These are phyloP conservation scores for Siniperca chuatsi DNA, from an alignment of 2,113 vertebrate genomes.

Conservation along the genomic window DNA sequence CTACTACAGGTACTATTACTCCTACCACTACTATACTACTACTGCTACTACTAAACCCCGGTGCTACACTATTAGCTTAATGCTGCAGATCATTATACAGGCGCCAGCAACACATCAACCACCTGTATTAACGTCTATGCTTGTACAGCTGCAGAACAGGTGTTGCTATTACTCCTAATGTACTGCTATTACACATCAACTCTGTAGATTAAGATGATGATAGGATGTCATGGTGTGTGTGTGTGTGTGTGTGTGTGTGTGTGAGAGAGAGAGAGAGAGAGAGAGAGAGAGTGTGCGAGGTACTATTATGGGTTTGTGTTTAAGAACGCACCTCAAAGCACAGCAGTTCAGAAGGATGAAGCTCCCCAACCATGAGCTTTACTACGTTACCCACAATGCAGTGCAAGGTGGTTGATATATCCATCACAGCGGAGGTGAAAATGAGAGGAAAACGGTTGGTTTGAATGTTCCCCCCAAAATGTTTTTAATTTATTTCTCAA, in stretches of 20 bases:
- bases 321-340: constrained; percentile 66
- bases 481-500: constrained; percentile 10
- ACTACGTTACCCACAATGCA: constrained; percentile 70
- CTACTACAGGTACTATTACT: constrained; percentile 64
- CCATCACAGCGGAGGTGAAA: constrained; percentile 51
- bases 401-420: constrained; percentile 42
- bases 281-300: background rate
- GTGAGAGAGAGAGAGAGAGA: background rate
- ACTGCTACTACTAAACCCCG: constrained; percentile 68
- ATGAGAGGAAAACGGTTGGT: constrained; percentile 50
- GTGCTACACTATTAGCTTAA: constrained; percentile 73
- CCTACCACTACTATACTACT: constrained; percentile 45
- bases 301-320: constrained; percentile 38
- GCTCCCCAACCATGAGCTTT: constrained; percentile 75
- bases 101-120: constrained; percentile 66
- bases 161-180: constrained; percentile 34
- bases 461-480: constrained; percentile 37
- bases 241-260: constrained; percentile 19
- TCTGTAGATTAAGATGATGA: constrained; percentile 26
- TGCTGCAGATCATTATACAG: constrained; percentile 74
- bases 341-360: constrained; percentile 70
- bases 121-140: constrained; percentile 49
- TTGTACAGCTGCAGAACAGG: constrained; percentile 56
- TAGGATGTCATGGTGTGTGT: background rate
- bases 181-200: constrained; percentile 37